Evolutionary conservation across 2,888 invertebrate species (phyloP).

Genomic region (Pimpla rufipes): DNA sequence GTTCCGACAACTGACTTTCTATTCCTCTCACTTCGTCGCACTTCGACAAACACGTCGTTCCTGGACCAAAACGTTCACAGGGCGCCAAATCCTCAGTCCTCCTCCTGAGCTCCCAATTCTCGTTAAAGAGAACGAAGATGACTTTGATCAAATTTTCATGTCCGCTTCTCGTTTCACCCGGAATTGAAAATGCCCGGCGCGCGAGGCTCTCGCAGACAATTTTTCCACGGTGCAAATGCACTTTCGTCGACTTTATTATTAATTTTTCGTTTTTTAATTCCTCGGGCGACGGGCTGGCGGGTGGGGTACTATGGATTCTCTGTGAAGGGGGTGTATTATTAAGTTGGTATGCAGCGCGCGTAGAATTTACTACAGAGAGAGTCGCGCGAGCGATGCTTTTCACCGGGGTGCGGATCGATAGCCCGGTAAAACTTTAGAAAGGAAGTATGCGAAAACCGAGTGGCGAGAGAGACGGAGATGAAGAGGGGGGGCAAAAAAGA

Average conservation of each 20-base stretch:
- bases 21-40: too few species aligned
- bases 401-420: conserved; percentile 44
- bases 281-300: not conserved
- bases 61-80: too few species aligned
- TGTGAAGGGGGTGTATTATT: conserved; percentile 4
- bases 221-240: not conserved
- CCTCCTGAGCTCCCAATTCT: too few species aligned
- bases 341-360: conserved; percentile 4
- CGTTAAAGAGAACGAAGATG: not conserved
- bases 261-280: conserved; percentile 28
- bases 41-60: too few species aligned
- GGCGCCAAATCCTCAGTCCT: too few species aligned
- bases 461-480: conserved; percentile 2
- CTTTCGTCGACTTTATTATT: not conserved
- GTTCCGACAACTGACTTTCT: too few species aligned
- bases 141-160: not conserved
- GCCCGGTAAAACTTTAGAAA: conserved; percentile 39
- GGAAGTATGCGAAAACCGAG: conserved; percentile 46
- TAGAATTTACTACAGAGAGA: not conserved
- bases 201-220: not conserved
- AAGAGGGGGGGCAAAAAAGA: conserved; percentile 35
- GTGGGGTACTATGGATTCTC: conserved; percentile 17
- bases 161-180: too few species aligned
- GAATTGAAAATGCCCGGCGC: not conserved
- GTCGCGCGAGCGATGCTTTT: not conserved